Conservation (phyloP, 1,140 invertebrate species). For the Chrysomallon squamiferum region DNA sequence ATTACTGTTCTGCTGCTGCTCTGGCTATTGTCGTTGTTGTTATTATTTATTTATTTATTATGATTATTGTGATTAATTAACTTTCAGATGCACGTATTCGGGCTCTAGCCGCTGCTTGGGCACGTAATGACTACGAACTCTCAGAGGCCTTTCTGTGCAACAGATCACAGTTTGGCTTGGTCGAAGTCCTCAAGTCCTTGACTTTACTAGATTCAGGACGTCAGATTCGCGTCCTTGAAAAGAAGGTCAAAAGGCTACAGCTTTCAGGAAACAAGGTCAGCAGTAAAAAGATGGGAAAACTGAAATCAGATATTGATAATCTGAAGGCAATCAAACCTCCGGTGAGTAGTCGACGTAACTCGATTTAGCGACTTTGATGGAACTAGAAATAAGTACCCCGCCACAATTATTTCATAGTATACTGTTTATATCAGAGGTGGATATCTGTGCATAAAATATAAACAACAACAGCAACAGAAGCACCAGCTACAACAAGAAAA, state of each 20-base stretch:
- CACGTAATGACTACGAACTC: constrained; percentile 53
- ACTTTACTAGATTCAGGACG: constrained; percentile 53
- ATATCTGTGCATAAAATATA: not conserved
- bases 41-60: too few species aligned
- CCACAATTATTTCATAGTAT: not conserved
- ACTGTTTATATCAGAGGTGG: not conserved
- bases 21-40: too few species aligned
- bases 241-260: constrained; percentile 51
- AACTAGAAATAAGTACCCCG: not conserved
- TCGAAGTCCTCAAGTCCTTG: constrained; percentile 57
- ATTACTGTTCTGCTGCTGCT: too few species aligned
- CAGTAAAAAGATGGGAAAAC: constrained; percentile 45
- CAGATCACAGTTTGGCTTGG: constrained; percentile 51
- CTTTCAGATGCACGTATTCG: constrained; percentile 53
- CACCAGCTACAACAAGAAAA: too few species aligned
- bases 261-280: constrained; percentile 46
- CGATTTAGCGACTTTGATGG: not conserved
- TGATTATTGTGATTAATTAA: too few species aligned
- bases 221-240: constrained; percentile 50
- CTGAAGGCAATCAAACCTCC: constrained; percentile 47
- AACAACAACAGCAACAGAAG: too few species aligned
- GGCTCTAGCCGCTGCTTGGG: constrained; percentile 57
- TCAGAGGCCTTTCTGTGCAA: constrained; percentile 44
- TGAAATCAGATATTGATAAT: constrained; percentile 59
- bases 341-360: constrained; percentile 26